Conservation (phyloP, 2,888 invertebrate genomes). For the Hirtodrosophila confusa region DNA sequence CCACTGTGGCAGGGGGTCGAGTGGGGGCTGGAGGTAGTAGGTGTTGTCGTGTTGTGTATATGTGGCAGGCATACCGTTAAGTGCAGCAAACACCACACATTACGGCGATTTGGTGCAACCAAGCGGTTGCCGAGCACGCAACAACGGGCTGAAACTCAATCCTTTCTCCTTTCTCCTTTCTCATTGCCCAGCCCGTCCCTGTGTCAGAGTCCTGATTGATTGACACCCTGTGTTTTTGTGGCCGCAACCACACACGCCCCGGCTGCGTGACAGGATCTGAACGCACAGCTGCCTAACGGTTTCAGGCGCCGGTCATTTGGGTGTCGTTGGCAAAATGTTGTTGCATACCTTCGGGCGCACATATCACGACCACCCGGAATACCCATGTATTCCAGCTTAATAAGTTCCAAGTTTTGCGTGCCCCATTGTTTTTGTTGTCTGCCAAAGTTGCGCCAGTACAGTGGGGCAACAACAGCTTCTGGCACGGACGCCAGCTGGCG, state of each 20-base stretch:
- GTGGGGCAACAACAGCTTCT: slow-evolving; percentile 22
- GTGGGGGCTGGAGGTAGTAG: background rate
- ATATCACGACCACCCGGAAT: slow-evolving; percentile 30
- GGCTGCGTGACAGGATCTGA: slow-evolving; percentile 43
- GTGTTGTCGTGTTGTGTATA: background rate
- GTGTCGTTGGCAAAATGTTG: slow-evolving; percentile 44
- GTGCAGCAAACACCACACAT: slow-evolving; percentile 49
- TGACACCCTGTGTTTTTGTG: slow-evolving; percentile 49
- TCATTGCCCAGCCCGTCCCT: too few species aligned
- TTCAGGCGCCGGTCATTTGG: slow-evolving; percentile 15
- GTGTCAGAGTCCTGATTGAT: slow-evolving; percentile 53
- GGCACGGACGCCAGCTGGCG: slow-evolving; percentile 33
- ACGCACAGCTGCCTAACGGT: slow-evolving; percentile 5
- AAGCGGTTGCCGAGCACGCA: slow-evolving; percentile 27
- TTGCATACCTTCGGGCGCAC: slow-evolving; percentile 43
- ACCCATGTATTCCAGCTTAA: slow-evolving; percentile 39
- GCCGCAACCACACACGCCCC: slow-evolving; percentile 35
- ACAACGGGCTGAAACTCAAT: slow-evolving; percentile 38
- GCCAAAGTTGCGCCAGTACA: background rate
- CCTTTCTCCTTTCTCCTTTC: background rate
- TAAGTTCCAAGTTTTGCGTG: slow-evolving; percentile 40
- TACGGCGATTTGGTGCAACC: slow-evolving; percentile 53
- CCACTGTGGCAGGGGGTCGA: slow-evolving; percentile 15
- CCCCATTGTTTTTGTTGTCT: slow-evolving; percentile 15
- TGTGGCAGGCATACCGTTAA: slow-evolving; percentile 44